Base-by-base conservation (phyloP, 2,888 invertebrate genomes). In the Eudemis profundana region DNA sequence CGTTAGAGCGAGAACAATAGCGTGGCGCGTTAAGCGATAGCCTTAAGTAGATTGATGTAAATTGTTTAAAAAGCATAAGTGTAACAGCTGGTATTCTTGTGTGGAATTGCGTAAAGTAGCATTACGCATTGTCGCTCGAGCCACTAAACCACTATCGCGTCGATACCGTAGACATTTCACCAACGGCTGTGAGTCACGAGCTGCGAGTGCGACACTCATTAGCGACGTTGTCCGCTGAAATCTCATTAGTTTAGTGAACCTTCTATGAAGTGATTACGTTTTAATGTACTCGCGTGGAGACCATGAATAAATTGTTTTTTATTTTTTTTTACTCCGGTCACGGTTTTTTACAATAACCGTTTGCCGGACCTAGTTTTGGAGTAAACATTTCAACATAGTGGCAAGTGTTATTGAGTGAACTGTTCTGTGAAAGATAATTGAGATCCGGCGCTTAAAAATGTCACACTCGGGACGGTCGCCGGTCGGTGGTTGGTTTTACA, bases 181-280 rank as follows among this genome's bases (percentile, higher is more conserved):
- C 83, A 80, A 86, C 83, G 79, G 85, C 84, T 82, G 81, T 90
- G 91, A 91, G 84, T 91, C 91, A 91, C 77, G 76, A 78, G 70
- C 79, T 62, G 82, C 78, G 75, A 82, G 82, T 84, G 87, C 85
- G 84, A 82, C 78, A 79, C 83, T 87, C 87, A 83, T 89, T 89
- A 89, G 82, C 82, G 75, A 86, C 83, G 78, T 82, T 84, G 89
- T 86, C 84, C 80, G 79, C 85, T 87, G 82, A 89, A 89, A 90
- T 89, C 88, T 89, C 89, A 89, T 91, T 91, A 89, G 85, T 87
- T 81, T 83, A 80, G 86, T 88, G 89, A 87, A 89, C 88, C 87
- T 86, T 82, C 79, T 86, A 86, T 86, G 86, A 87, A 89, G 86
- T 89, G 89, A 89, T 88, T 89, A 90, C 85, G 85, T 88, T 88